Evolutionary conservation across 2,888 invertebrate species (phyloP).

Genomic region (Conomelus anceps): DNA sequence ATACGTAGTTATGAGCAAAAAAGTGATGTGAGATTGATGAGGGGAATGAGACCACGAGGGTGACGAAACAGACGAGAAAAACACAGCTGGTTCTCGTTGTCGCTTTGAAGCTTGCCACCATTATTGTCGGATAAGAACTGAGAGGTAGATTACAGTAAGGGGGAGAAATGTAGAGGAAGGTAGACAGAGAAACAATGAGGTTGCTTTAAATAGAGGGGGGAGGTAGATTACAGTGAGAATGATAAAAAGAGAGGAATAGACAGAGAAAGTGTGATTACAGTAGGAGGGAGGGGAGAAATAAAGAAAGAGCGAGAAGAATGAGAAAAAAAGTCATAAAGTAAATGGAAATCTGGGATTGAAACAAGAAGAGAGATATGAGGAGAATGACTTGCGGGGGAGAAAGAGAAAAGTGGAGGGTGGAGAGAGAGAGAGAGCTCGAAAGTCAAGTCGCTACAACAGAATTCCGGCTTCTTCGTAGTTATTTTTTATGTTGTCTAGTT

Average conservation of each 20-base stretch:
- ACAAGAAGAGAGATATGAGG: background rate
- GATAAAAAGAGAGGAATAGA: constrained; percentile 3
- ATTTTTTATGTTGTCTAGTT: background rate
- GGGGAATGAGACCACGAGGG: background rate
- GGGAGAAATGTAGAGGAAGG: constrained; percentile 4
- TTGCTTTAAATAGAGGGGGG: background rate
- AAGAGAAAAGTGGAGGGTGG: background rate
- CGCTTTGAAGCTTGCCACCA: background rate
- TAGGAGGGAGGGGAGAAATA: background rate
- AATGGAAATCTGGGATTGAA: background rate
- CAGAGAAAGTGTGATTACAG: background rate
- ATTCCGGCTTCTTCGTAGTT: background rate
- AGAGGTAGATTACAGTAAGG: constrained; percentile 2
- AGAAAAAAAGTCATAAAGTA: background rate
- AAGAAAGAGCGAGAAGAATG: background rate
- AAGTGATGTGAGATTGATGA: background rate
- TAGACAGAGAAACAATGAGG: background rate
- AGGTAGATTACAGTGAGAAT: background rate
- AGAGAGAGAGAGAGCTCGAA: background rate
- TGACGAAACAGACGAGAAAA: background rate
- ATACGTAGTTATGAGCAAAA: background rate
- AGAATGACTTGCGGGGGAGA: background rate
- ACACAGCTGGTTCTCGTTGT: background rate
- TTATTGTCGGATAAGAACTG: background rate
- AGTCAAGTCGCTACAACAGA: background rate